Evolutionary conservation across 2,888 invertebrate species (phyloP).

Genomic region (Aleiodes leptofemur): DNA sequence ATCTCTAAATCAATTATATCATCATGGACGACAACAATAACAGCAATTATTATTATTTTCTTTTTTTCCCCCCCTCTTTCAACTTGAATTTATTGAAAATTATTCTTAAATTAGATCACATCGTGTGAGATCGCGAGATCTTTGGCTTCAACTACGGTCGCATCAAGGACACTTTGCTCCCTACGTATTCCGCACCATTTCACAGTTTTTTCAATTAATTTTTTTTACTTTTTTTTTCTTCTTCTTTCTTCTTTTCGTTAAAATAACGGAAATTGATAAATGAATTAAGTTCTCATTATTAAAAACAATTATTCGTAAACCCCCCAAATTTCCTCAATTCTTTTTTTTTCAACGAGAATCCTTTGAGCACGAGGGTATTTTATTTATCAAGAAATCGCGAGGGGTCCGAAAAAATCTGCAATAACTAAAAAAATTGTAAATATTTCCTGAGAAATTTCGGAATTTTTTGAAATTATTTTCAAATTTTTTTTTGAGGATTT

Average conservation of each 20-base stretch:
- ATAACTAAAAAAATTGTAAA: too few species aligned
- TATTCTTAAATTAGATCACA: constrained; percentile 35
- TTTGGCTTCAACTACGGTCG: constrained; percentile 75
- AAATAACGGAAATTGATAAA: constrained; percentile 31
- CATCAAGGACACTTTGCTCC: constrained; percentile 76
- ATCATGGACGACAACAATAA: too few species aligned
- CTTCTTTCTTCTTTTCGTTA: neutral
- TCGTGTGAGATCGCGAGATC: constrained; percentile 73
- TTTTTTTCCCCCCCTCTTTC: neutral
- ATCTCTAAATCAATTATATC: too few species aligned
- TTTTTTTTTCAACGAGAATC: constrained; percentile 6
- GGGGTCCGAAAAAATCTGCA: neutral
- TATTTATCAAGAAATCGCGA: neutral
- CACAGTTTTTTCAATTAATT: constrained; percentile 53
- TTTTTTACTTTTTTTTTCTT: constrained; percentile 2
- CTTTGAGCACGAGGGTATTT: neutral
- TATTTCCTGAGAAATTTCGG: too few species aligned
- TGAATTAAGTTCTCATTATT: constrained; percentile 49
- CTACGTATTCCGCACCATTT: constrained; percentile 73
- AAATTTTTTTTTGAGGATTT: too few species aligned
- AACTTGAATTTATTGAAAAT: constrained; percentile 42
- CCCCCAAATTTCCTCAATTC: constrained; percentile 51
- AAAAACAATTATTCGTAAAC: constrained; percentile 60
- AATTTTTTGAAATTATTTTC: neutral
- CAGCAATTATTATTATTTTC: constrained; percentile 42